Base-by-base conservation (phyloP, 2,113 vertebrate species). In the Dipodomys spectabilis region DNA sequence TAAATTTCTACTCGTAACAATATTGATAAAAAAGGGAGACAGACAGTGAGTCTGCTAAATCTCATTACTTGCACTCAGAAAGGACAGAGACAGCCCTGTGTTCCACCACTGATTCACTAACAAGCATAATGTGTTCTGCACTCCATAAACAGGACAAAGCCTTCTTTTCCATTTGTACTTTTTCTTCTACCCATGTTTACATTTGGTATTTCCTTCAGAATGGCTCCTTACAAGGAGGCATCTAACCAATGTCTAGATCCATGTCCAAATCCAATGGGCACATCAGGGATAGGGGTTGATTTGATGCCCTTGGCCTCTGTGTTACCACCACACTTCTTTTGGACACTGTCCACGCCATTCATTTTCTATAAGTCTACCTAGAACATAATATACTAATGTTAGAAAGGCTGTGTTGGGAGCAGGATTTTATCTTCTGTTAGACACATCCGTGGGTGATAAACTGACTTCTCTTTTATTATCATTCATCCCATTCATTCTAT, bases 401-500 rank as follows among this genome's bases (percentile, higher is more conserved):
- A 67, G 13, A 93, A 87, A 23, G 30, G 35, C 27, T 68, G 64
- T 4, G 4, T 82, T 72, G 86, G 20, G 8, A 64, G 6, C 5
- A 64, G 11, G 20, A 74, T 86, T 96, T 79, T 87, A 28, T 65
- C 86, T 77, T 94, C 22, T 44, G 8, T 60, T 27, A 22, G 25
- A 89, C n/a, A 60, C 12, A 32, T 28, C 53, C 15, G 2, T 60
- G 94, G 8, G 64, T 15, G 35, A 78, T 60, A 74, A 69, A 49
- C 0, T 60, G 18, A 60, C 11, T 65, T 95, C n/a, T 20, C 20
- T 74, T 85, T 86, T 80, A 25, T 79, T 35, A 60, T 15, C n/a
- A 4, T 5, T 75, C 9, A n/a, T 57, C 0, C 35, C 15, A 32
- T 83, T 87, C 23, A 1, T 62, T 85, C 16, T 72, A 35, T 53